phyloP scores from a whole-genome alignment of 2,113 vertebrate genomes.

The Hoplias malabaricus region DNA sequence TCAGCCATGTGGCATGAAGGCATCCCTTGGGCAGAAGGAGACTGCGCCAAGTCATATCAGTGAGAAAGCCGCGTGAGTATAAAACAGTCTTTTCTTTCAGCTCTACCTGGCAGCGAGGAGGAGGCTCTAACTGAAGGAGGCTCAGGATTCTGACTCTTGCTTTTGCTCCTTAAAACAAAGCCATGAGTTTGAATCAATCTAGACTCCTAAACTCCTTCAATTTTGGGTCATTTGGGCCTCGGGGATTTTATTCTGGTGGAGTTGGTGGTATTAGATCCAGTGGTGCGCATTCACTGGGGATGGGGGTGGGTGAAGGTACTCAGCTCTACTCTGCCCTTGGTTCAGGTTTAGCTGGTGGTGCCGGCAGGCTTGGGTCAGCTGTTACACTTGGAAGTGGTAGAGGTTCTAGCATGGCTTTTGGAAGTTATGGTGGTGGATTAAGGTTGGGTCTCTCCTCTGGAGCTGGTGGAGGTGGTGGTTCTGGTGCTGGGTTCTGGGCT shows the following conservation, averaged over 20 bases:
- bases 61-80: neutral
- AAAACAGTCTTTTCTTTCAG: neutral
- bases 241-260: neutral
- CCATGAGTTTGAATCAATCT: neutral
- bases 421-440: neutral
- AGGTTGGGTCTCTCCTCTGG: neutral
- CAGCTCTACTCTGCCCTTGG: neutral
- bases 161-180: neutral
- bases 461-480: neutral
- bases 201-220: neutral
- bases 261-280: neutral
- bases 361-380: neutral
- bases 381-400: neutral
- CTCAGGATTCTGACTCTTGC: neutral
- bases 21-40: neutral
- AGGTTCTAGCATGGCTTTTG: neutral
- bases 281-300: neutral
- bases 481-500: neutral
- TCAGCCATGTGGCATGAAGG: neutral
- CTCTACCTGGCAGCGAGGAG: neutral
- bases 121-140: neutral
- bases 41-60: neutral
- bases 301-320: neutral
- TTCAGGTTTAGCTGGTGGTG: neutral
- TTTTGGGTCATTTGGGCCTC: neutral